Percentiles rank a stretch among this genome's conserved stretches.
phyloP scores from a whole-genome alignment of 2,888 invertebrate genomes.

The Agrotis segetum region DNA sequence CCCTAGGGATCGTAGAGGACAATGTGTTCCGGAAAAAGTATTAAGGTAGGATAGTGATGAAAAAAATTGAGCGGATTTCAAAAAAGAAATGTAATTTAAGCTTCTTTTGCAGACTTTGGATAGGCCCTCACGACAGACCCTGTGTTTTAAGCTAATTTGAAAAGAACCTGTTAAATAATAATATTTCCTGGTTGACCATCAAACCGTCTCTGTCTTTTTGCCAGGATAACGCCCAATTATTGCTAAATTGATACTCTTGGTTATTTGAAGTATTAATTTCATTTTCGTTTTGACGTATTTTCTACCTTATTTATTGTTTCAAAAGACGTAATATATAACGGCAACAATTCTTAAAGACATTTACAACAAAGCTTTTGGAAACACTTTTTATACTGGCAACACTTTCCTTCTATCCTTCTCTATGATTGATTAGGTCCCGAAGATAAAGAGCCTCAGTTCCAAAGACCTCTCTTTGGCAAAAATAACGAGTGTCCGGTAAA shows the following conservation, averaged over 20 bases:
- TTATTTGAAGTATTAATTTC: not conserved
- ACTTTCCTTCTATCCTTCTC: conserved; percentile 27
- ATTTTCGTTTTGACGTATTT: not conserved
- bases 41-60: too few relatives aligned
- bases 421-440: conserved; percentile 58
- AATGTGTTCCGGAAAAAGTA: conserved; percentile 16
- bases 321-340: not conserved
- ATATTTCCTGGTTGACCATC: too few relatives aligned
- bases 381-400: conserved; percentile 16
- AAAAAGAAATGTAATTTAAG: not conserved
- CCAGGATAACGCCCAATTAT: too few relatives aligned
- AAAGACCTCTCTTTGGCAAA: conserved; percentile 57
- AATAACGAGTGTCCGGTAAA: conserved; percentile 65
- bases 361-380: conserved; percentile 19
- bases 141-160: too few relatives aligned
- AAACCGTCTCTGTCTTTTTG: too few relatives aligned
- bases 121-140: too few relatives aligned
- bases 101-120: too few relatives aligned
- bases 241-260: too few relatives aligned
- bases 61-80: not conserved
- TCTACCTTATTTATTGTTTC: not conserved
- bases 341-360: conserved; percentile 4
- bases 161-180: too few relatives aligned
- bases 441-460: conserved; percentile 53
- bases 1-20: conserved; percentile 21